Evolutionary conservation across 2,113 vertebrate species (phyloP), one percentile per base, ranked within the genome.

Genomic region (Python bivittatus): DNA sequence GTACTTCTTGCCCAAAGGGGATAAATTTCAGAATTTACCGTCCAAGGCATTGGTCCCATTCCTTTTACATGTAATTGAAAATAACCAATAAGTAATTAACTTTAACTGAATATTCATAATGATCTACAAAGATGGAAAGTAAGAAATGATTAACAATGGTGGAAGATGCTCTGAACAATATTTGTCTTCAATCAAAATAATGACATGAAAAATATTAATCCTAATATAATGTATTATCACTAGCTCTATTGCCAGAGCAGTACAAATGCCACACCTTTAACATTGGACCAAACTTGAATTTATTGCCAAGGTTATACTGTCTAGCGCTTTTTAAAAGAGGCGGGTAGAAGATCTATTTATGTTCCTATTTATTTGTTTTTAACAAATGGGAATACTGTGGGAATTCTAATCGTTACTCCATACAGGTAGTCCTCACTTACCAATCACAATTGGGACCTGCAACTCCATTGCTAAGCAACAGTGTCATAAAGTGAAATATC

Each of bases 31-130:
- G 99, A 99, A 97, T 99, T 99, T 94, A 99, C 98, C 0, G 99
- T 99, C 99, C 99, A 99, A 10, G 99, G 99, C 99, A 99, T 99
- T 1, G 99, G 98, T 92, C 99, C 99, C 99, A 99, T 99, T 92
- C 99, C 99, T 98, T 91, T 61, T 48, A 42, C 17, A 42, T 9
- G 17, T 7, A 72, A 72, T 72, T 72, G 68, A 72, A 72, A 79
- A 42, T 42, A 97, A 94, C 88, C 1, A 88, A 0, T 91, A 85
- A 93, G 92, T 89, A 58, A 91, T 64, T 9, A 91, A 86, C 48
- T 88, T 95, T 33, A 94, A 10, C 84, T 92, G 92, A 90, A 90
- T 3, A 90, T 56, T 54, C 15, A 56, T 1, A 48, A 54, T 1
- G 42, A 29, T 64, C 13, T 84, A 53, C 15, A 91, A 27, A 60